Evolutionary conservation across 2,888 invertebrate species (phyloP).

Genomic region (Linnaemya vulpina): DNA sequence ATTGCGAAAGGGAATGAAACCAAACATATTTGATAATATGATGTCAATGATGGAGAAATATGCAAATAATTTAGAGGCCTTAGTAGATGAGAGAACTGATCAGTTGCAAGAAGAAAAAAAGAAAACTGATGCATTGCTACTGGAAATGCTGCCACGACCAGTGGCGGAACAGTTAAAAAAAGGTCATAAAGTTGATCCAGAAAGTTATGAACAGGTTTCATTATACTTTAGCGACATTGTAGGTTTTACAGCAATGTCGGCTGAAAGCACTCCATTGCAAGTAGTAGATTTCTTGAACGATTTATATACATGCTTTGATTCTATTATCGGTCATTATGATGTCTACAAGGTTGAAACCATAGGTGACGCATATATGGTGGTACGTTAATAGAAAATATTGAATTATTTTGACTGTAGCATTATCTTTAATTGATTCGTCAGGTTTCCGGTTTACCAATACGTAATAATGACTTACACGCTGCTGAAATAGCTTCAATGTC

Average conservation of each 20-base stretch:
- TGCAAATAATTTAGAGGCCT: slow-evolving; percentile 95
- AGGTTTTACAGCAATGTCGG: slow-evolving; percentile 96
- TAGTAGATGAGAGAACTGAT: slow-evolving; percentile 96
- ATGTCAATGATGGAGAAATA: slow-evolving; percentile 99
- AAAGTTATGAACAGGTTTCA: slow-evolving; percentile 93
- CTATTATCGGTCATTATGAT: slow-evolving; percentile 95
- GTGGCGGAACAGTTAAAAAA: slow-evolving; percentile 97
- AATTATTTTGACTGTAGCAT: neutral
- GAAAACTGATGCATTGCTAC: slow-evolving; percentile 94
- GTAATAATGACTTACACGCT: slow-evolving; percentile 95
- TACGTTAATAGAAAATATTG: slow-evolving; percentile 78
- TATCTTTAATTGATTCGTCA: slow-evolving; percentile 76
- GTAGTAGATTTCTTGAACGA: slow-evolving; percentile 97
- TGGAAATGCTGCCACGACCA: slow-evolving; percentile 93
- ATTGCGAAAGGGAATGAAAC: slow-evolving; percentile 95
- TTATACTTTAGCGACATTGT: slow-evolving; percentile 98
- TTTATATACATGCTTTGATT: slow-evolving; percentile 96
- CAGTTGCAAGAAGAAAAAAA: slow-evolving; percentile 97
- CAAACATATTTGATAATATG: slow-evolving; percentile 99
- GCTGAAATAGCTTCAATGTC: slow-evolving; percentile 98
- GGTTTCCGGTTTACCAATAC: slow-evolving; percentile 94
- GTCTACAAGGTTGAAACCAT: slow-evolving; percentile 97
- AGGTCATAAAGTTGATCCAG: slow-evolving; percentile 94
- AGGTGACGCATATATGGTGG: slow-evolving; percentile 96
- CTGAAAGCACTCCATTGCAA: slow-evolving; percentile 94